phyloP scores from a whole-genome alignment of 1,140 invertebrate species.

The Holcopasites calliopsidis region DNA sequence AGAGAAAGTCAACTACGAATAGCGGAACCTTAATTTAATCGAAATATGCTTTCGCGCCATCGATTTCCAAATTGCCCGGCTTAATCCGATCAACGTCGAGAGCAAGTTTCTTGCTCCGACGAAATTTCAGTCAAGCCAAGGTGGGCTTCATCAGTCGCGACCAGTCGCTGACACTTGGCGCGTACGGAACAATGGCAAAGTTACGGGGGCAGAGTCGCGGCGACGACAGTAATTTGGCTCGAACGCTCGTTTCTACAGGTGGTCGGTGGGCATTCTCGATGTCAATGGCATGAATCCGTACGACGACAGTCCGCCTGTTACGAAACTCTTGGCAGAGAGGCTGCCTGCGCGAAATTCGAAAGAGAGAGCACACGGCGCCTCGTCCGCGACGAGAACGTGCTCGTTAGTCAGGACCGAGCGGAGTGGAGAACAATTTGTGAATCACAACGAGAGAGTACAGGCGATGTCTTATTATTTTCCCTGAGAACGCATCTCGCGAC shows the following conservation, averaged over 20 bases:
- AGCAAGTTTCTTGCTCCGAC: neutral
- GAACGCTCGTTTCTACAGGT: slow-evolving; percentile 54
- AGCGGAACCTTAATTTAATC: too few relatives aligned
- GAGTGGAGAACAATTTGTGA: neutral
- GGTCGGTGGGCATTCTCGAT: slow-evolving; percentile 55
- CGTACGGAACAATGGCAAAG: slow-evolving; percentile 24
- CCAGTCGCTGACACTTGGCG: neutral
- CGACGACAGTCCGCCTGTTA: slow-evolving; percentile 25
- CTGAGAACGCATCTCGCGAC: neutral
- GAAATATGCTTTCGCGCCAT: too few relatives aligned
- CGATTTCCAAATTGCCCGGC: neutral
- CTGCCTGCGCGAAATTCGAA: neutral
- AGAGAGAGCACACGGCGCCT: neutral
- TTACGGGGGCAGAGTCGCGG: slow-evolving; percentile 1
- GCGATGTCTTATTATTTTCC: neutral
- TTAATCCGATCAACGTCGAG: neutral
- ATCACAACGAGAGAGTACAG: neutral
- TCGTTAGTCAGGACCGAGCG: neutral
- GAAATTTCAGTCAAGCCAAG: neutral
- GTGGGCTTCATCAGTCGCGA: neutral
- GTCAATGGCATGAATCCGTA: slow-evolving; percentile 49
- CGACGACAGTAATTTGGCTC: slow-evolving; percentile 38
- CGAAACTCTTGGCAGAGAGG: slow-evolving; percentile 48
- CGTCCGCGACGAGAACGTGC: neutral
- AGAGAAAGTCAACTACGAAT: too few relatives aligned